phyloP scores from a whole-genome alignment of 2,797 vertebrate genomes.

The Lacerta agilis region DNA sequence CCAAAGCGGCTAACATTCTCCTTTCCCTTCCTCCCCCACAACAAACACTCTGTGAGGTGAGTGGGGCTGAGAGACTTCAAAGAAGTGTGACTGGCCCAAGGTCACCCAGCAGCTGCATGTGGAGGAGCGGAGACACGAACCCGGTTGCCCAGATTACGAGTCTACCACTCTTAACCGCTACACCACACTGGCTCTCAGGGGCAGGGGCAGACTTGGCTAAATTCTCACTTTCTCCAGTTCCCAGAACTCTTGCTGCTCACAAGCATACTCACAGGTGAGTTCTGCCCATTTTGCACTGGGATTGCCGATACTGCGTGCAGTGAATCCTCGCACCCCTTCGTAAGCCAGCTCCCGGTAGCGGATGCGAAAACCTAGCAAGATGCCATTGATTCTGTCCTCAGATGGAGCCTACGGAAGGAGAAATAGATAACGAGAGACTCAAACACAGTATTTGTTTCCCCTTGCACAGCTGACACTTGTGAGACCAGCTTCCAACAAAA shows the following conservation, averaged over 20 bases:
- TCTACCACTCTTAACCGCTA: too few species aligned
- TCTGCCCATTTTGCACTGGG: constrained; percentile 86
- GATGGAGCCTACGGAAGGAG: constrained; percentile 80
- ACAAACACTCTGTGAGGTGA: too few species aligned
- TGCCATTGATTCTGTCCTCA: constrained; percentile 94
- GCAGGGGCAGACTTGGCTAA: neutral
- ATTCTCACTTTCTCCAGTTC: neutral
- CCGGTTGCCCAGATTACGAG: too few species aligned
- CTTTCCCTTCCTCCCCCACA: too few species aligned
- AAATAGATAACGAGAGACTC: neutral
- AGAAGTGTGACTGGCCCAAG: too few species aligned
- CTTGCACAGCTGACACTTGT: neutral
- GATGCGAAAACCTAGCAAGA: constrained; percentile 93
- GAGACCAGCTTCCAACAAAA: neutral
- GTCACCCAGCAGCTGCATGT: too few species aligned
- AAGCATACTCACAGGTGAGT: constrained; percentile 85
- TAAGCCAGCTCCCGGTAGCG: constrained; percentile 91
- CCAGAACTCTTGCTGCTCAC: neutral
- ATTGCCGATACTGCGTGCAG: constrained; percentile 78
- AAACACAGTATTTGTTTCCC: neutral
- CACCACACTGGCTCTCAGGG: too few species aligned
- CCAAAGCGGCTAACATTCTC: too few species aligned
- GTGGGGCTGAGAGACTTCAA: too few species aligned
- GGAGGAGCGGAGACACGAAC: too few species aligned
- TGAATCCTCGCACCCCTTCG: constrained; percentile 85